Percentiles rank a stretch among this genome's conserved stretches.
These are phyloP conservation scores for Anoura caudifer DNA, from an alignment of 2,113 vertebrate genomes.

Conservation along the genomic window DNA sequence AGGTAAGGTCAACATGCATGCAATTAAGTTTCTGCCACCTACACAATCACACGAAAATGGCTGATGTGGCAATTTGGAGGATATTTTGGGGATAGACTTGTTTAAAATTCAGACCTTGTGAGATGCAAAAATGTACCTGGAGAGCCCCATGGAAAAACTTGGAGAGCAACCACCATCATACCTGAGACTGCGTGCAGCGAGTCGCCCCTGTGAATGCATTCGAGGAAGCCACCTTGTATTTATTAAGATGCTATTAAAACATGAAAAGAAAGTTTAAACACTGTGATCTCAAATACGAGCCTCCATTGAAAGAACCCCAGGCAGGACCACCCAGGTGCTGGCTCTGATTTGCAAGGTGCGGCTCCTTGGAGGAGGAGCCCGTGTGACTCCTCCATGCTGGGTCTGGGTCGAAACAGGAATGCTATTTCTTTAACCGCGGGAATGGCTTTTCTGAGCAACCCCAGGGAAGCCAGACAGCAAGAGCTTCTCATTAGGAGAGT, in stretches of 20 bases:
- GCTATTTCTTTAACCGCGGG: not conserved
- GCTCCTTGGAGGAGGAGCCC: not conserved
- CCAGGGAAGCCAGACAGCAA: not conserved
- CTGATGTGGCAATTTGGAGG: not conserved
- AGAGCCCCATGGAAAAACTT: not conserved
- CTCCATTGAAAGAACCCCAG: not conserved
- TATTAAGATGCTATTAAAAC: not conserved
- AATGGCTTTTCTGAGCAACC: not conserved
- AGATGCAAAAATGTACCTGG: not conserved
- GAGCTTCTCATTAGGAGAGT: not conserved
- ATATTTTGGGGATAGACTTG: not conserved
- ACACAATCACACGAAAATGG: not conserved
- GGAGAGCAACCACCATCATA: fast-evolving
- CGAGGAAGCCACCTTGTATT: not conserved
- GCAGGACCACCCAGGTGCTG: not conserved
- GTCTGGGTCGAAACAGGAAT: not conserved
- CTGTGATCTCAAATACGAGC: not conserved
- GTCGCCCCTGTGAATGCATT: not conserved
- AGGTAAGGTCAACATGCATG: not conserved
- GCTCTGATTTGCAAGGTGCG: not conserved
- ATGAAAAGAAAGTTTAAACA: not conserved
- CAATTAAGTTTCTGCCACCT: not conserved
- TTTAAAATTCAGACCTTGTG: not conserved
- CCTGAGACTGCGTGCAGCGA: not conserved
- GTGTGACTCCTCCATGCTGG: not conserved